phyloP scores from a whole-genome alignment of 2,113 vertebrate species.

The Oreotrochilus melanogaster region DNA sequence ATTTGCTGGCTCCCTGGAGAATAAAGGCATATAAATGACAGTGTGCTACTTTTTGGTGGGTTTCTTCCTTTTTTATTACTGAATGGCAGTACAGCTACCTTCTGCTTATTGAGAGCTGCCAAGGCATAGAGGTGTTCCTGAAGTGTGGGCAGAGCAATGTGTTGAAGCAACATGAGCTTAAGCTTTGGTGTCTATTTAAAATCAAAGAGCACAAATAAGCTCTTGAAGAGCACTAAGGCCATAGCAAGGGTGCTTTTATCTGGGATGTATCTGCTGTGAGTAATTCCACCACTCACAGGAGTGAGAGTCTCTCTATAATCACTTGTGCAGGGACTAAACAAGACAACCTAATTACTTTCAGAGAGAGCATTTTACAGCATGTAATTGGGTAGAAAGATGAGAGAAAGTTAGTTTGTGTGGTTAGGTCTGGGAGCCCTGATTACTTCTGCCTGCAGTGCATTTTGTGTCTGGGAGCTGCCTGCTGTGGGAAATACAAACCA shows the following conservation, averaged over 20 bases:
- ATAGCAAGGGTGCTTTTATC: background rate
- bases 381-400: slow-evolving; percentile 17
- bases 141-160: background rate
- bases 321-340: background rate
- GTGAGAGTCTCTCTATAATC: background rate
- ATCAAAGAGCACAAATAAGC: background rate
- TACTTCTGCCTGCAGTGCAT: background rate
- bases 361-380: background rate
- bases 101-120: background rate
- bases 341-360: slow-evolving; percentile 11
- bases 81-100: background rate
- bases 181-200: background rate
- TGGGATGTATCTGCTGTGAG: slow-evolving; percentile 1
- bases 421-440: background rate
- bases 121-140: background rate
- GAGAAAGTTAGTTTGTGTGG: background rate
- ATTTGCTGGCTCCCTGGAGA: background rate
- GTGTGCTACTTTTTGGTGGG: background rate
- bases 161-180: background rate
- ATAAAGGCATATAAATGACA: background rate
- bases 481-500: background rate
- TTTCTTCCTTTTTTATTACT: background rate
- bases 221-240: background rate
- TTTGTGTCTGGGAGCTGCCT: background rate
- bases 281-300: background rate